Evolutionary conservation across 2,888 invertebrate species (phyloP), one percentile per base, ranked within the genome.

Genomic region (Tenthredo notha): DNA sequence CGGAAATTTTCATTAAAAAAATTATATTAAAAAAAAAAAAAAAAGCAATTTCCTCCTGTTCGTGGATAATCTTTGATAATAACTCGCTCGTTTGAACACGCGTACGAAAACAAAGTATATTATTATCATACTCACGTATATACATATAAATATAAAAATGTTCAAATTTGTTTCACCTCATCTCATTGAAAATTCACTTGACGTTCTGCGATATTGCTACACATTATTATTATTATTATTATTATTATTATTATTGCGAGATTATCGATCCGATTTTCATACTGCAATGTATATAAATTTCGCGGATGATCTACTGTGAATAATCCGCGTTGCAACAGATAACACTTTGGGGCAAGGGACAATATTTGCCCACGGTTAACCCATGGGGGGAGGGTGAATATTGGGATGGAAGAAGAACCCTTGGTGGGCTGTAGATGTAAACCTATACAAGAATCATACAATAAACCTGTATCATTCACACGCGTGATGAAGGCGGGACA

Each of bases 401-500:
- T 15, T 15, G 33, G 33, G 67, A 67, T 25, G 54, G 54, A 33
- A 7, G 37, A 47, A 75, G 29, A 33, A 54, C 29, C 77, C 77
- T 50, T 10, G 29, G 77, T 18, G 33, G 50, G 25, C 6, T 6
- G 75, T 74, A n/a, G 29, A 47, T 33, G 77, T 77, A 58, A 67
- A 67, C 67, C 70, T 21, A 83, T 70, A 65, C 65, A 65, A 80
- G 18, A 80, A 80, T 61, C 80, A n/a, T 83, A 43, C 67, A 83
- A 67, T 70, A 70, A 83, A 83, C 70, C 83, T 67, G 70, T 83
- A 83, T 70, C 67, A 67, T 67, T 58, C 77, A 61, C 78, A 67
- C 6, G 77, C 65, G n/a, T 25, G 58, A 75, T 65, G 77, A 58
- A 77, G 74, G 70, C 72, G 74, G 25, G 43, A 70, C 83, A 83